These are phyloP conservation scores for Drosophila ambigua DNA, from an alignment of 1,140 invertebrate species.

Conservation along the genomic window DNA sequence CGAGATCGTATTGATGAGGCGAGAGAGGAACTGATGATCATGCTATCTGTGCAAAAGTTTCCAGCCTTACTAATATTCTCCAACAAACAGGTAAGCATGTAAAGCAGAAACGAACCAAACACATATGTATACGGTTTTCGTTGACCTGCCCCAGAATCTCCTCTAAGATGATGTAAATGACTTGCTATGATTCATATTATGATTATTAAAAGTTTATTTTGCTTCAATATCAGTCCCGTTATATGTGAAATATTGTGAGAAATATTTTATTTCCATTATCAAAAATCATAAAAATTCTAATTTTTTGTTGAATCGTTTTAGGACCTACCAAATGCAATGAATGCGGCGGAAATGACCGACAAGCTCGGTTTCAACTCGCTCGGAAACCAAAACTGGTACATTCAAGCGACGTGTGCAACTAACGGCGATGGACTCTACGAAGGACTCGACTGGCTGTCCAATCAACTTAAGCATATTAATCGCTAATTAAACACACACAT, in stretches of 20 bases:
- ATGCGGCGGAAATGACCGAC: conserved; percentile 98
- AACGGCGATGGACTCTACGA: conserved; percentile 99
- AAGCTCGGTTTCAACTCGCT: conserved; percentile 97
- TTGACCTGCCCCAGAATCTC: too few relatives aligned
- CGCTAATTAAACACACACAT: conserved; percentile 86
- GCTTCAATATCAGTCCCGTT: too few relatives aligned
- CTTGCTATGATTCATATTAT: too few relatives aligned
- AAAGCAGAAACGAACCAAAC: neutral
- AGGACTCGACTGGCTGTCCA: conserved; percentile 99
- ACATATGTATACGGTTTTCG: neutral
- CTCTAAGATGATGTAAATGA: too few relatives aligned
- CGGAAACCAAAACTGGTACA: conserved; percentile 98
- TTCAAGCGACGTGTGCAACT: conserved; percentile 98
- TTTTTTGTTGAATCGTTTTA: conserved; percentile 69
- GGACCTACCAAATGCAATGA: conserved; percentile 99
- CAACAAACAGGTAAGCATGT: conserved; percentile 94
- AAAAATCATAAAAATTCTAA: neutral
- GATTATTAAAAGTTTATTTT: too few relatives aligned
- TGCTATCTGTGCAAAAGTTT: conserved; percentile 96
- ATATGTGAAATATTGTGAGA: too few relatives aligned
- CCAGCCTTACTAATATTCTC: conserved; percentile 98
- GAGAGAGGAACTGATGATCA: conserved; percentile 95
- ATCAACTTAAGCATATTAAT: conserved; percentile 93
- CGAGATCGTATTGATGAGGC: conserved; percentile 98
- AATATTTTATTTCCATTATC: neutral